A percentile compares a stretch with the other conserved stretches of the same genome.
These are phyloP conservation scores for Lysiphlebus fabarum DNA, from an alignment of 1,140 invertebrate genomes.

Conservation along the genomic window DNA sequence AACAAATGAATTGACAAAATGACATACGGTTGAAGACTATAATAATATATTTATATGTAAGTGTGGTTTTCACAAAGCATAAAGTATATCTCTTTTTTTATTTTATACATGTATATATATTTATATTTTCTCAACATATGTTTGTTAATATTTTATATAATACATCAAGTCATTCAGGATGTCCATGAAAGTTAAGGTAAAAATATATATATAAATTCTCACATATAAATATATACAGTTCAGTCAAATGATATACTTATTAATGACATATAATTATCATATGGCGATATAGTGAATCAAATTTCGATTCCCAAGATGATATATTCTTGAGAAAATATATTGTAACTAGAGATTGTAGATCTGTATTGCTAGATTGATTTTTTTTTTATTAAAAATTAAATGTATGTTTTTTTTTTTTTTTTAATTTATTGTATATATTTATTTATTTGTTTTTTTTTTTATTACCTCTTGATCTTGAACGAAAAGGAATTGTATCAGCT, in stretches of 20 bases:
- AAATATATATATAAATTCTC: slow-evolving; percentile 37
- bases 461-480: slow-evolving; percentile 48
- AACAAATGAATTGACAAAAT: slow-evolving; percentile 16
- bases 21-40: slow-evolving; percentile 12
- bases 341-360: slow-evolving; percentile 1
- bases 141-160: slow-evolving; percentile 28
- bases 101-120: slow-evolving; percentile 7
- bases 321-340: background rate
- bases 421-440: background rate
- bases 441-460: background rate
- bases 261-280: slow-evolving; percentile 11
- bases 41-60: slow-evolving; percentile 19
- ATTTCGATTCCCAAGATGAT: slow-evolving; percentile 15
- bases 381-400: background rate
- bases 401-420: background rate
- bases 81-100: slow-evolving; percentile 22
- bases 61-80: slow-evolving; percentile 29
- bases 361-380: background rate
- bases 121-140: background rate
- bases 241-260: slow-evolving; percentile 17
- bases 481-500: slow-evolving; percentile 43
- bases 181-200: slow-evolving; percentile 3
- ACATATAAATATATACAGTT: slow-evolving; percentile 10
- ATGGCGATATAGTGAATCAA: slow-evolving; percentile 8
- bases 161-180: slow-evolving; percentile 36